These are phyloP conservation scores for Scaptomyza tumidula DNA, from an alignment of 2,888 invertebrate genomes.

Conservation along the genomic window DNA sequence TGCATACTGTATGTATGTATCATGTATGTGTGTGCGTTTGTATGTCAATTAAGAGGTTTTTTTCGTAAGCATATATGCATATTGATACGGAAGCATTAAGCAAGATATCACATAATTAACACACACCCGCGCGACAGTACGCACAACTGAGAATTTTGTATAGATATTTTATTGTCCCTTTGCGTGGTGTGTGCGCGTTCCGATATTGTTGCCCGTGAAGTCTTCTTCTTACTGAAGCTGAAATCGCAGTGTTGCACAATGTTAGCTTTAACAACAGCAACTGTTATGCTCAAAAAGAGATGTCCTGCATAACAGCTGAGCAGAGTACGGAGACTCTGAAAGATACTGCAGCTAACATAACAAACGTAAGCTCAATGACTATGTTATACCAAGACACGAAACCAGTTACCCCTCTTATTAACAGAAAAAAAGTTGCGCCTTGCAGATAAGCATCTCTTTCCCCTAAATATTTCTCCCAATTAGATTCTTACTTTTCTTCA, in stretches of 20 bases:
- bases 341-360: too few species aligned
- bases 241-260: constrained; percentile 35
- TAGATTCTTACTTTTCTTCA: too few species aligned
- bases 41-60: constrained; percentile 18
- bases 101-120: constrained; percentile 32
- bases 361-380: too few species aligned
- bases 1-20: constrained; percentile 8
- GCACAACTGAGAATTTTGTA: constrained; percentile 25
- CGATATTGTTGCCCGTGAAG: constrained; percentile 38
- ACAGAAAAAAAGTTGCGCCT: too few species aligned
- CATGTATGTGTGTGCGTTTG: not conserved
- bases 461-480: too few species aligned
- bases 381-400: too few species aligned
- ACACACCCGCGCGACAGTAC: constrained; percentile 16
- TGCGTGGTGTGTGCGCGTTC: constrained; percentile 45
- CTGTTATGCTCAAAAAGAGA: constrained; percentile 28
- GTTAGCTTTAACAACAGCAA: constrained; percentile 1
- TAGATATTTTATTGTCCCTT: constrained; percentile 9
- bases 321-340: not conserved
- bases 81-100: constrained; percentile 24
- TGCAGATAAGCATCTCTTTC: too few species aligned
- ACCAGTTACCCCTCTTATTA: too few species aligned
- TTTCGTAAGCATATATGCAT: constrained; percentile 1
- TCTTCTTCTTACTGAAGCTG: constrained; percentile 54
- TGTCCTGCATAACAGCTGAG: not conserved